Percentiles rank a stretch among this genome's conserved stretches.
These are phyloP conservation scores for Liparis tanakae DNA, from an alignment of 2,797 vertebrate species.

Conservation along the genomic window DNA sequence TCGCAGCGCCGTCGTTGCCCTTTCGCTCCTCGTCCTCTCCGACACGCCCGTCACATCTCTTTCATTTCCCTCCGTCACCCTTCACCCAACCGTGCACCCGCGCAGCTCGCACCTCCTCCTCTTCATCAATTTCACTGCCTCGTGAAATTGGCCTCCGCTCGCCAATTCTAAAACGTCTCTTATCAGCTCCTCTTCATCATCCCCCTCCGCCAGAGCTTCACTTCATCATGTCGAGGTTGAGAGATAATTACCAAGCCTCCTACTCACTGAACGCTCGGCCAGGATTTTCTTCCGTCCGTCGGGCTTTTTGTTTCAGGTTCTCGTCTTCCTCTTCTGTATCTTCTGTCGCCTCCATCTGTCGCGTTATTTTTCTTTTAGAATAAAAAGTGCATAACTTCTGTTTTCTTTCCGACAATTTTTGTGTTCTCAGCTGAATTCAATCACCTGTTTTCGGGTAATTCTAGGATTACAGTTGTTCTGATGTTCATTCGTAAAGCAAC, in stretches of 20 bases:
- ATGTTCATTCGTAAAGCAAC: neutral
- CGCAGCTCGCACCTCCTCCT: slow-evolving; percentile 11
- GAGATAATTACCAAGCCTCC: slow-evolving; percentile 71
- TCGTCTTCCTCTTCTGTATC: slow-evolving; percentile 31
- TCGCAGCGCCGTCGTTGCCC: slow-evolving; percentile 15
- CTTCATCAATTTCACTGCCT: slow-evolving; percentile 1
- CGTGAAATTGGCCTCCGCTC: neutral
- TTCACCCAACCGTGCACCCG: slow-evolving; percentile 44
- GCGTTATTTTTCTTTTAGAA: neutral
- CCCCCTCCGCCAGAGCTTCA: slow-evolving; percentile 35
- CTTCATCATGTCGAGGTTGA: slow-evolving; percentile 64
- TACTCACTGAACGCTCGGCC: slow-evolving; percentile 47
- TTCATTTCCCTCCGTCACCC: slow-evolving; percentile 58
- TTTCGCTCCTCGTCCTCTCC: slow-evolving; percentile 38
- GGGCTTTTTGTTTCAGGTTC: slow-evolving; percentile 21
- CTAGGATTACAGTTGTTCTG: neutral
- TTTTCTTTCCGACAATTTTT: neutral
- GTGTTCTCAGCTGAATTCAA: neutral
- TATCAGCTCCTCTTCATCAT: slow-evolving; percentile 4
- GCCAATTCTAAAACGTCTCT: slow-evolving; percentile 2
- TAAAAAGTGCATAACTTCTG: neutral
- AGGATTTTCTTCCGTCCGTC: slow-evolving; percentile 49
- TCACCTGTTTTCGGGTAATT: neutral
- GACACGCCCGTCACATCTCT: slow-evolving; percentile 40
- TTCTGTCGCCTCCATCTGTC: slow-evolving; percentile 45